A percentile compares a stretch with the other conserved stretches of the same genome.
These are phyloP conservation scores for Leucoraja erinaceus DNA, from an alignment of 2,113 vertebrate genomes.

Conservation along the genomic window DNA sequence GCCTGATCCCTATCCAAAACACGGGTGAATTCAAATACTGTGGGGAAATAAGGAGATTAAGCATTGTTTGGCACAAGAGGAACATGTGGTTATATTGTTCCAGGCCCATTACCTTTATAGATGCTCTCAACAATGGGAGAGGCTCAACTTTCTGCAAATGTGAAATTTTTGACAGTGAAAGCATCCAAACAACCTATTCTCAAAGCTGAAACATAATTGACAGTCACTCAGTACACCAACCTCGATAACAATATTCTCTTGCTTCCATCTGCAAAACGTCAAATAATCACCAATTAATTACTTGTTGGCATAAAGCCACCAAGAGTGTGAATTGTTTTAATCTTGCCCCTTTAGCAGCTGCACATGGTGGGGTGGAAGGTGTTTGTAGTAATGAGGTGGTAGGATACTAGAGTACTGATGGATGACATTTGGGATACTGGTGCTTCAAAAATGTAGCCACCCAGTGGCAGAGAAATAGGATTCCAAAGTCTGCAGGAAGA, in stretches of 20 bases:
- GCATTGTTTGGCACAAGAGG: background rate
- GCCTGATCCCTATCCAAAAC: background rate
- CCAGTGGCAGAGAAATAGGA: background rate
- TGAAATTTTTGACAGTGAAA: background rate
- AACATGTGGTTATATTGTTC: background rate
- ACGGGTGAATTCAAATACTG: background rate
- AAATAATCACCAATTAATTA: conserved; percentile 26
- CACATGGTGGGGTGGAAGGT: background rate
- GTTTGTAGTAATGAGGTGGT: background rate
- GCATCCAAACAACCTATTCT: background rate
- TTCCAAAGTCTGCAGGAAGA: background rate
- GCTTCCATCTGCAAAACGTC: background rate
- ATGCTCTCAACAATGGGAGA: background rate
- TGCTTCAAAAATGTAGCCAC: background rate
- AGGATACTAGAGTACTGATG: conserved; percentile 8
- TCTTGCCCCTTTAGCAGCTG: conserved; percentile 27
- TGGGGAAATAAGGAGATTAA: background rate
- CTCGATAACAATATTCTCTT: background rate
- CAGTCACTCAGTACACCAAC: background rate
- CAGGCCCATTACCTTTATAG: background rate
- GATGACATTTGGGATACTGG: background rate
- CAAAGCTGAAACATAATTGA: background rate
- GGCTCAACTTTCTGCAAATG: background rate
- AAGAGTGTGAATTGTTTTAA: conserved; percentile 12
- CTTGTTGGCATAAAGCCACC: background rate